Conservation (phyloP, 2,113 vertebrate species). For the Epinephelus fuscoguttatus region DNA sequence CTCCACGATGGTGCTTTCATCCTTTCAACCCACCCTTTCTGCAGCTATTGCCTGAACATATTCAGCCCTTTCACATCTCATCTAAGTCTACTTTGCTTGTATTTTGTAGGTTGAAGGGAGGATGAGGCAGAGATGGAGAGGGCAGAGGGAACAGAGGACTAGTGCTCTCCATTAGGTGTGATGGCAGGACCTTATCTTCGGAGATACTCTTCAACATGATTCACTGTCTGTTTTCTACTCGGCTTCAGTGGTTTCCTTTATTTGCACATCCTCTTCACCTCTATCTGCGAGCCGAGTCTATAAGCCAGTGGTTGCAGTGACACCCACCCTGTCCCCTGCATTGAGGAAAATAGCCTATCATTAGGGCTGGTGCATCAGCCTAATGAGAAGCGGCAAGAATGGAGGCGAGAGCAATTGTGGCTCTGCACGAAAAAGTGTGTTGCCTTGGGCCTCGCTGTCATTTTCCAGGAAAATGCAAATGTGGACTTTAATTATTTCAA, state of each 20-base stretch:
- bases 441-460: constrained; percentile 61
- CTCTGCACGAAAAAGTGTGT: constrained; percentile 48
- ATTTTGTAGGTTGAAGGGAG: constrained; percentile 26
- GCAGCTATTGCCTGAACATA: constrained; percentile 27
- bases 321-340: constrained; percentile 40
- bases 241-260: not conserved
- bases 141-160: not conserved
- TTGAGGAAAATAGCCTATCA: constrained; percentile 56
- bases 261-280: constrained; percentile 29
- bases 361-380: constrained; percentile 53
- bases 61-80: constrained; percentile 51
- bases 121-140: not conserved
- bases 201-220: constrained; percentile 35
- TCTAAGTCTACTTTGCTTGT: constrained; percentile 31
- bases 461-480: constrained; percentile 74
- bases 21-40: constrained; percentile 31
- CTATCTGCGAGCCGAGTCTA: not conserved
- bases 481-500: constrained; percentile 71
- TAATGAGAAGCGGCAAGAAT: constrained; percentile 67
- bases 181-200: constrained; percentile 9
- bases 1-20: constrained; percentile 50
- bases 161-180: constrained; percentile 12
- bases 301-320: constrained; percentile 9
- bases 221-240: constrained; percentile 12
- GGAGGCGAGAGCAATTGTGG: constrained; percentile 52